Evolutionary conservation across 2,113 vertebrate genomes (phyloP).

Genomic region (Spilogale gracilis): DNA sequence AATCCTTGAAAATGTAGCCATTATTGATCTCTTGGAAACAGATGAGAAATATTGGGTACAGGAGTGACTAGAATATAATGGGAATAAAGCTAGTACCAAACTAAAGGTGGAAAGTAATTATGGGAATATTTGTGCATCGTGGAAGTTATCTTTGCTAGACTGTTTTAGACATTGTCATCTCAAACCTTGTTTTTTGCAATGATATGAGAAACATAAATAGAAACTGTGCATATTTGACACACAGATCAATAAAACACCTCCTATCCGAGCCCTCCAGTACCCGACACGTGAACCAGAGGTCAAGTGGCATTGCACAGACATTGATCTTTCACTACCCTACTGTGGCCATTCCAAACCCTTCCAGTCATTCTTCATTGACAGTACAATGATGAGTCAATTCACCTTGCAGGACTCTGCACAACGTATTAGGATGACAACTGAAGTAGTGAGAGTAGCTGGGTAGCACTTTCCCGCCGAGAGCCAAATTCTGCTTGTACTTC

Average conservation of each 20-base stretch:
- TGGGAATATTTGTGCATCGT: background rate
- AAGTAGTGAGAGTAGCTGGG: background rate
- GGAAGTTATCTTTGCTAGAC: constrained; percentile 21
- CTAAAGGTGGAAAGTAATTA: background rate
- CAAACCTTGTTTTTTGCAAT: background rate
- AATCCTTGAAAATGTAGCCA: background rate
- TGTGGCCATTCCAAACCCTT: constrained; percentile 4
- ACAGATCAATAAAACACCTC: constrained; percentile 1
- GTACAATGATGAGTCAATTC: background rate
- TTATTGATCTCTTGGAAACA: background rate
- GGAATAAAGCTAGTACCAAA: background rate
- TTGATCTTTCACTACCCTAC: background rate
- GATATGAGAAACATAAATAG: constrained; percentile 17
- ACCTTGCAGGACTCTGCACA: background rate
- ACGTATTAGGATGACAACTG: background rate
- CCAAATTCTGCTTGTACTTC: background rate
- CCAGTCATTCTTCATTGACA: constrained; percentile 11
- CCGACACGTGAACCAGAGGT: constrained; percentile 10
- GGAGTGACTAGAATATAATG: background rate
- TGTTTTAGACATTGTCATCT: background rate
- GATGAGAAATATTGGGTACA: background rate
- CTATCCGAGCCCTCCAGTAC: background rate
- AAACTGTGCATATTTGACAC: background rate
- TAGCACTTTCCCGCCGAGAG: background rate
- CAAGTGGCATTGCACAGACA: background rate